A percentile compares a stretch with the other conserved stretches of the same genome.
phyloP scores from a whole-genome alignment of 2,797 vertebrate species.

The Halcyon leucocephala region DNA sequence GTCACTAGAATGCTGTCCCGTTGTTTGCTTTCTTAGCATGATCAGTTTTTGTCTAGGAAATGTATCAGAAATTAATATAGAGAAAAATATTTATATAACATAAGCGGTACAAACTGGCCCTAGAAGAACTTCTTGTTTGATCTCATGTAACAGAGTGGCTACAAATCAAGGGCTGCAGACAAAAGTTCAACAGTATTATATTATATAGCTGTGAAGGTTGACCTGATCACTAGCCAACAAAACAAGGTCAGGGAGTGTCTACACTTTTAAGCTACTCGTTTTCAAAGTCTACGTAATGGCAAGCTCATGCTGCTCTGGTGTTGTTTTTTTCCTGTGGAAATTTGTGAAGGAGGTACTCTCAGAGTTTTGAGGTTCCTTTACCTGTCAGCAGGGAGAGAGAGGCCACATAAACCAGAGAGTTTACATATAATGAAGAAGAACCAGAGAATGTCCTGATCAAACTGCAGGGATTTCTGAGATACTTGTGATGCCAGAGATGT shows the following conservation, averaged over 20 bases:
- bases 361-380: background rate
- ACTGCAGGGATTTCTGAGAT: background rate
- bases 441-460: background rate
- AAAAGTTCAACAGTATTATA: constrained; percentile 51
- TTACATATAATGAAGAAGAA: background rate
- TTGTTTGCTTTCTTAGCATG: background rate
- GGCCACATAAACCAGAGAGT: background rate
- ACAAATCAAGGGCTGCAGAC: constrained; percentile 26
- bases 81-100: background rate
- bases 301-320: background rate
- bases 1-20: background rate
- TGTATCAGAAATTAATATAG: background rate
- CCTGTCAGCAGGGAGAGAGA: background rate
- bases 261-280: background rate
- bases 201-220: constrained; percentile 1
- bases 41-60: background rate
- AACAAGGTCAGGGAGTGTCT: constrained; percentile 21
- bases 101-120: background rate
- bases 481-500: background rate
- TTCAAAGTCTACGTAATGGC: background rate
- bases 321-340: background rate
- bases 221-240: constrained; percentile 8
- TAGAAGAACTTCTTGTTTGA: constrained; percentile 2
- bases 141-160: background rate
- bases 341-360: background rate